These are phyloP conservation scores for Phycodurus eques DNA, from an alignment of 2,113 vertebrate species.

Conservation along the genomic window DNA sequence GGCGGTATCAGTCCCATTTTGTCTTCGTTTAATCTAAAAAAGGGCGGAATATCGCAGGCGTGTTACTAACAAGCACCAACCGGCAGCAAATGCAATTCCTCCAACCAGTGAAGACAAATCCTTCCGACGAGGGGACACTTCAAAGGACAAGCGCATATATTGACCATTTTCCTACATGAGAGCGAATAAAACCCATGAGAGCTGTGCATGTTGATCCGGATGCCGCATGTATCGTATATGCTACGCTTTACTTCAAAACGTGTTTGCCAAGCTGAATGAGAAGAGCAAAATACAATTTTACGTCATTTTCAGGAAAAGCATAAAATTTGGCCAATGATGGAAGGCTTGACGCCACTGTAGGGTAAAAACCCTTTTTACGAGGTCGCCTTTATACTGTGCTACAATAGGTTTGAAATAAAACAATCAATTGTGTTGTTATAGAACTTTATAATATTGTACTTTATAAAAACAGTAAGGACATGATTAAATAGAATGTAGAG, in stretches of 20 bases:
- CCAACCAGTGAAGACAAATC: constrained; percentile 52
- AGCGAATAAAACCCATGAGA: constrained; percentile 57
- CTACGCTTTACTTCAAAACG: constrained; percentile 58
- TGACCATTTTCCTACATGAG: constrained; percentile 57
- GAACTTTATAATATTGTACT: not conserved
- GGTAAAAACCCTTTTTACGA: constrained; percentile 3
- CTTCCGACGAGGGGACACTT: constrained; percentile 57
- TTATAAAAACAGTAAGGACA: no score
- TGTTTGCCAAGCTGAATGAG: constrained; percentile 28
- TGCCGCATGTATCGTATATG: constrained; percentile 28
- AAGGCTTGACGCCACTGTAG: constrained; percentile 5
- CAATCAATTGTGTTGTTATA: not conserved
- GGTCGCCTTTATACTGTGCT: not conserved
- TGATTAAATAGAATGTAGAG: not conserved
- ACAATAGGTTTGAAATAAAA: not conserved
- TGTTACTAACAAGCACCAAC: constrained; percentile 51
- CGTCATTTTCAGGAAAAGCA: constrained; percentile 37
- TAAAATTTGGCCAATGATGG: constrained; percentile 1
- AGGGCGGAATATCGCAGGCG: constrained; percentile 37
- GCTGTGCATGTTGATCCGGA: constrained; percentile 63
- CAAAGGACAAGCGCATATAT: constrained; percentile 55
- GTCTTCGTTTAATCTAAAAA: constrained; percentile 64
- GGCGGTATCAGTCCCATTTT: constrained; percentile 44
- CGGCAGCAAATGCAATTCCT: constrained; percentile 50
- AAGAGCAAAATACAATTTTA: constrained; percentile 56